Evolutionary conservation across 2,113 vertebrate species (phyloP), one percentile per base, ranked within the genome.

Genomic region (Macquaria australasica): DNA sequence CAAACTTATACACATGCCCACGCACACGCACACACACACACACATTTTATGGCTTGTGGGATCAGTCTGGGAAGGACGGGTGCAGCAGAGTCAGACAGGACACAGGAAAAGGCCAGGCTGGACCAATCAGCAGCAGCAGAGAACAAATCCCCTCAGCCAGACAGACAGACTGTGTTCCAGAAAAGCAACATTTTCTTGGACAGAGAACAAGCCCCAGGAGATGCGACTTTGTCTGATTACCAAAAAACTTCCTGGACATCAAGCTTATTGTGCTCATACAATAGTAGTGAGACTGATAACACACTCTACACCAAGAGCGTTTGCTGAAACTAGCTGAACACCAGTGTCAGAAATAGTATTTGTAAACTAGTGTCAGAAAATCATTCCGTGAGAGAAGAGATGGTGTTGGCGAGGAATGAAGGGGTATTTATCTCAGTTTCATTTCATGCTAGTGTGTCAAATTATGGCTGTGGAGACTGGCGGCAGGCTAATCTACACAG

Each of bases 161-260:
- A 0, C 72, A 80, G 87, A 67, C 81, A 77, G 83, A 85, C 39
- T 91, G 72, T 77, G 72, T 80, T 89, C 20, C 81, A 87, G 70
- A 88, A 75, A 89, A 87, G 81, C 68, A 73, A 79, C 88, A 94
- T 60, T 90, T 48, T 85, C 75, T 82, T 87, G 90, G 77, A 92
- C 60, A 62, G 82, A 77, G 73, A 87, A 88, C 55, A 83, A 86
- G 77, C 73, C 79, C 68, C 73, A 5, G 37, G 90, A 87, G 87
- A 87, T 62, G 62, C 12, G 28, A 77, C 51, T 88, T 74, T 85
- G 83, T 91, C 88, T 90, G 77, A 89, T 89, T 88, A 89, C 80
- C 77, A 74, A 85, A 72, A 88, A 87, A 84, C 60, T 77, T 78
- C 66, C 71, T 70, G 83, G 68, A 79, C 60, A 84, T 89, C 73